phyloP scores from a whole-genome alignment of 2,797 vertebrate genomes.

The Florisuga fusca region DNA sequence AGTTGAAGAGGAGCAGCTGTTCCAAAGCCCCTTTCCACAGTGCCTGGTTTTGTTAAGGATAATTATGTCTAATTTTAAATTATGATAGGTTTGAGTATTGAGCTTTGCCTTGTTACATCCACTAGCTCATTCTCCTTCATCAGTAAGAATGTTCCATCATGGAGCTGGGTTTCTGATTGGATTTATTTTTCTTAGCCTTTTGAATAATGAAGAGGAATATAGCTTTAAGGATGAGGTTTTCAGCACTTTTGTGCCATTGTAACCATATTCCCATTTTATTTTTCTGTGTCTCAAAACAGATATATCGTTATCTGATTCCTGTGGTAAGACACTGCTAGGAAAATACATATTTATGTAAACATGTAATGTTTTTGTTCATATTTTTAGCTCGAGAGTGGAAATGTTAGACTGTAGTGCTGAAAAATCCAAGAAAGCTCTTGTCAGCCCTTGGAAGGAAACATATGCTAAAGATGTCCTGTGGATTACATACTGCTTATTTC shows the following conservation, averaged over 20 bases:
- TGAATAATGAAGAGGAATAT: constrained; percentile 17
- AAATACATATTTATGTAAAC: constrained; percentile 14
- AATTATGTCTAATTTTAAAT: constrained; percentile 79
- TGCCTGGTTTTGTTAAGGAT: constrained; percentile 77
- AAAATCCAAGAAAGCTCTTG: constrained; percentile 42
- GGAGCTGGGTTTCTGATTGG: constrained; percentile 40
- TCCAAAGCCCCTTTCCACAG: constrained; percentile 66
- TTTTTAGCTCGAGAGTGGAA: constrained; percentile 43
- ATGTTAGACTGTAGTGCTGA: background rate
- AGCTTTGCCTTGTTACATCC: constrained; percentile 66
- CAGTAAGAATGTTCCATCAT: constrained; percentile 43
- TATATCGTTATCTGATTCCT: background rate
- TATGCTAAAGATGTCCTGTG: constrained; percentile 45
- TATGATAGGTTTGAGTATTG: constrained; percentile 77
- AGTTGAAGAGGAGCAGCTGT: constrained; percentile 76
- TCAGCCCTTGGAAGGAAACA: constrained; percentile 39
- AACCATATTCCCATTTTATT: background rate
- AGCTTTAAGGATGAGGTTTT: background rate
- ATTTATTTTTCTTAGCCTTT: constrained; percentile 46
- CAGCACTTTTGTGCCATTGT: background rate
- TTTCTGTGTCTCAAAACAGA: background rate
- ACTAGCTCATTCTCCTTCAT: constrained; percentile 49
- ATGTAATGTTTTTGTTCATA: background rate
- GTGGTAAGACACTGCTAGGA: constrained; percentile 21
- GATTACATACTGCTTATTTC: constrained; percentile 38